Evolutionary conservation across 2,113 vertebrate species (phyloP), one percentile per base, ranked within the genome.

Genomic region (Callopanchax toddi): DNA sequence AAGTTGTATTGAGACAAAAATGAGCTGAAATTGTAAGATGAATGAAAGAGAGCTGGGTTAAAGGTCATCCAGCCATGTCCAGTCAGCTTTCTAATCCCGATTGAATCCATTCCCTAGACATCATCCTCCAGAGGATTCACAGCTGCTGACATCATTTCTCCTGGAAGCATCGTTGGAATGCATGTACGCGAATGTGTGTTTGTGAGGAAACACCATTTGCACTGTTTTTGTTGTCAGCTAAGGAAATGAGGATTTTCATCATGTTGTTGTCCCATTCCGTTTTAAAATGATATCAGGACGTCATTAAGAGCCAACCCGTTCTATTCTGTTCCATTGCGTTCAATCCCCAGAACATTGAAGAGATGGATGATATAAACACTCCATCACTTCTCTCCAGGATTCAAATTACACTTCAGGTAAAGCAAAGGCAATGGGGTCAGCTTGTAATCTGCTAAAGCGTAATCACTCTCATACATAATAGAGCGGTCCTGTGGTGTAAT

Each of bases 391-490:
- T 66, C 71, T 29, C 21, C 62, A 9, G 56, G 67, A 77, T 82
- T 66, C 81, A 89, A 87, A 89, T 89, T 81, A 85, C 76, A 84
- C 83, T 79, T 78, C 83, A 89, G 83, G 81, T 84, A 82, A 79
- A 70, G 80, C 84, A 84, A 87, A 87, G 84, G 83, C 82, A 87
- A 81, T 77, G 81, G 76, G 84, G 87, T 89, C 85, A 87, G 71
- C 74, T 74, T 85, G 87, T 89, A 85, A 89, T 89, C 87, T 84
- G 82, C 84, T 72, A 44, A 71, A 55, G 76, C 74, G 40, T 78
- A 85, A 84, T 89, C 85, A 79, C 78, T 59, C 74, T 85, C 84
- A 87, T 89, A 78, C 84, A 87, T 89, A 87, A 89, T 82, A 85
- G 65, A 89, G 60, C 12, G 21, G 29, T 32, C 29, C 6, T 32